Base-by-base conservation (phyloP, 2,888 invertebrate species). In the Diplolepis rosae region DNA sequence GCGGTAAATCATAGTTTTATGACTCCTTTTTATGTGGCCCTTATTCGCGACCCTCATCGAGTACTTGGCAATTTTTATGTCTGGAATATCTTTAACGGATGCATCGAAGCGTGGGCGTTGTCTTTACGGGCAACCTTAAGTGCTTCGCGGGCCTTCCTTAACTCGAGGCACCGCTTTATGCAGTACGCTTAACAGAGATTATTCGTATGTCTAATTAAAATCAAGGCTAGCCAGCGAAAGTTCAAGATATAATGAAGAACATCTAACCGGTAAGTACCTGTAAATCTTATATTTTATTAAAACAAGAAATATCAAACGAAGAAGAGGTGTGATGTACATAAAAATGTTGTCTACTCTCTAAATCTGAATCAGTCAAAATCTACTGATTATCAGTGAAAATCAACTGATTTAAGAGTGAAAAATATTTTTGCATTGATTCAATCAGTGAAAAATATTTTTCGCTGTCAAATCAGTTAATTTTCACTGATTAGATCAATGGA, bases 1-100 rank as follows among this genome's bases (percentile, higher is more conserved):
- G 87, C 85, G 81, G 84, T 87, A 87, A 86, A 87, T 87, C 87
- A 87, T 86, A 87, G 85, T 84, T 87, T 87, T 87, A 87, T 83
- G 86, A 79, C 80, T 79, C 9, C 81, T 83, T 79, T 85, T 84
- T 85, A 84, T 81, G 83, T 79, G 82, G 76, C 77, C 78, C 78
- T 78, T 45, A 28, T 30, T 42, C 45, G 45, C 50, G 74, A 50
- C 66, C 32, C 68, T 67, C 65, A 35, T 69, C 66, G 68, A 70
- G 71, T 45, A 18, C 42, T 52, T 42, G 30, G 39, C 42, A 39
- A 68, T 65, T 65, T 45, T 32, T 50, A 32, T 65, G 69, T 67
- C 67, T 70, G 48, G 67, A n/a, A n/a, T 7, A 18, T 77, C 75
- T 76, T 77, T 76, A 70, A 73, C 71, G 79, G 74, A 78, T 35